Evolutionary conservation across 2,888 invertebrate genomes (phyloP).

Genomic region (Alentia gelatinosa): DNA sequence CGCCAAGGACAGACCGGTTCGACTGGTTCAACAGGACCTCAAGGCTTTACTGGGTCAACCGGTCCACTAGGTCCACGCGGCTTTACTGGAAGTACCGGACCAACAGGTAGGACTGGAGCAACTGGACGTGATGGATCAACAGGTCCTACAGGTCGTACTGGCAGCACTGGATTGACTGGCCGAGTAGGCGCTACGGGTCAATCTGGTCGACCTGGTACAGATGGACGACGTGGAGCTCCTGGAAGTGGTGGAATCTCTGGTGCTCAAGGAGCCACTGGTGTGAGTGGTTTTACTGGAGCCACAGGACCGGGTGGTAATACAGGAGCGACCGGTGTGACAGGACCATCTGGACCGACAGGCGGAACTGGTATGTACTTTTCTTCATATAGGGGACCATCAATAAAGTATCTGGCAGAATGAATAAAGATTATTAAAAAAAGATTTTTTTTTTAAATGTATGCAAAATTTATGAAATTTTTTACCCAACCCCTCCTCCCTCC

Average conservation of each 20-base stretch:
- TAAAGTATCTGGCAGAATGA: too few species aligned
- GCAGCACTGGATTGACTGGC: constrained; percentile 56
- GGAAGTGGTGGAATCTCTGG: constrained; percentile 44
- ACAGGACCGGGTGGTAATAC: constrained; percentile 44
- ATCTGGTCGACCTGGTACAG: constrained; percentile 55
- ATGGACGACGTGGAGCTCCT: constrained; percentile 55
- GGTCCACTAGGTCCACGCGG: constrained; percentile 54
- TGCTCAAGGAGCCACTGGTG: constrained; percentile 51
- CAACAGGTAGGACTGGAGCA: constrained; percentile 53
- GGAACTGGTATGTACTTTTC: constrained; percentile 48
- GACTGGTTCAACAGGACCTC: constrained; percentile 47
- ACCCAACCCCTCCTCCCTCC: too few species aligned
- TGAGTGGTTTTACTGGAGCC: constrained; percentile 43
- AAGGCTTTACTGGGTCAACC: constrained; percentile 54
- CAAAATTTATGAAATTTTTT: too few species aligned
- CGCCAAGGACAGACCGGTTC: constrained; percentile 49
- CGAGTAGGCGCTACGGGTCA: constrained; percentile 56
- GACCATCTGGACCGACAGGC: constrained; percentile 55
- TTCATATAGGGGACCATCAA: too few species aligned
- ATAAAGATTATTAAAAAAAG: too few species aligned
- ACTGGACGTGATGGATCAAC: constrained; percentile 56
- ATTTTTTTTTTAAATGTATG: too few species aligned
- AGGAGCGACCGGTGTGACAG: constrained; percentile 54
- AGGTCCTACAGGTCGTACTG: constrained; percentile 57
- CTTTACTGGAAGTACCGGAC: constrained; percentile 49